Evolutionary conservation across 2,797 vertebrate genomes (phyloP), one percentile per base, ranked within the genome.

Genomic region (Pangasius larnaudii): DNA sequence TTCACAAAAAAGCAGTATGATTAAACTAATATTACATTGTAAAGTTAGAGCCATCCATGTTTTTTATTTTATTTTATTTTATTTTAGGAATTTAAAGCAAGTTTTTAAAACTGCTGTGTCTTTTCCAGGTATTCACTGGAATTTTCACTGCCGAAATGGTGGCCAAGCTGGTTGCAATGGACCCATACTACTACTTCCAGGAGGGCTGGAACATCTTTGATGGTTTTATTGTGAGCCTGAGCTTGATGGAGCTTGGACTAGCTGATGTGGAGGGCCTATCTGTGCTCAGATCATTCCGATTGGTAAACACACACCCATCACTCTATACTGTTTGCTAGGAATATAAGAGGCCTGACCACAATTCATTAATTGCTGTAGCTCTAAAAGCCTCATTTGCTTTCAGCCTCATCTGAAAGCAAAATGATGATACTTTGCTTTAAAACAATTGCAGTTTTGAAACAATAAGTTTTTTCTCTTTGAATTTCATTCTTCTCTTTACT

Each of bases 191-290:
- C 94, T 99, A 99, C 92, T 99, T 99, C 93, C 99, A 99, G 91
- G 98, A 99, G 91, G 98, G 98, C 83, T 99, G 99, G 99, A 99
- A 99, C 95, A 99, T 99, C 94, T 99, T 99, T 87, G 99, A 99
- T 56, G 98, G 98, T 36, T 98, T 99, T 92, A 99, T 99, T 80
- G 99, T 99, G 90, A 98, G 98, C 86, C 96, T 99, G 93, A 99
- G 98, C 95, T 98, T 99, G 90, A 97, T 99, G 95, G 99, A 99
- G 87, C 94, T 99, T 93, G 95, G 98, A 87, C 96, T 99, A 89
- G 96, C 98, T 19, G 96, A 99, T 16, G 98, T 99, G 61, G 99
- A 99, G 91, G 98, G 98, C 16, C 97, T 99, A 72, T 99, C 99
- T 2, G 98, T 99, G 92, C 96, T 99, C 96, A 96, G 99, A 91